These are phyloP conservation scores for Epinotia brunnichana DNA, from an alignment of 2,888 invertebrate species.

Conservation along the genomic window DNA sequence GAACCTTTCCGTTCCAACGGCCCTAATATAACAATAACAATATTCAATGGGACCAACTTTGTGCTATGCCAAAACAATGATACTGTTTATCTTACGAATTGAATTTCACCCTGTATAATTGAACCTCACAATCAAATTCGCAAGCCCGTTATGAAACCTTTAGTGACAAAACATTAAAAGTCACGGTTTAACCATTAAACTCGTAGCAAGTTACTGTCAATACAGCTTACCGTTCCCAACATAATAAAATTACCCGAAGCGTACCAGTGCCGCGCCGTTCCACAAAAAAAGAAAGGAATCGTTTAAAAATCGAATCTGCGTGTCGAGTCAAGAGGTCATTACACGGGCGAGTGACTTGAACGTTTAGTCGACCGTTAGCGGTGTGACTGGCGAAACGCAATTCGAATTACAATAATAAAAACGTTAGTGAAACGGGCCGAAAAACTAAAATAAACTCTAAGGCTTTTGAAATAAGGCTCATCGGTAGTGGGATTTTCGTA, in stretches of 20 bases:
- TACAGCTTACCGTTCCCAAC: slow-evolving; percentile 4
- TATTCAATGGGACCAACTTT: too few species aligned
- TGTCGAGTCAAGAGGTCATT: slow-evolving; percentile 41
- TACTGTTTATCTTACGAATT: too few species aligned
- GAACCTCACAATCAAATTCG: too few species aligned
- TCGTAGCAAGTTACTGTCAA: slow-evolving; percentile 5
- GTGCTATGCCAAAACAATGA: too few species aligned
- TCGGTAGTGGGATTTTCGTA: slow-evolving; percentile 3
- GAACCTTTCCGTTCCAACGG: too few species aligned
- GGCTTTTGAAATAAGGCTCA: background rate
- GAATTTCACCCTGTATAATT: too few species aligned
- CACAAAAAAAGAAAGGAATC: slow-evolving; percentile 24
- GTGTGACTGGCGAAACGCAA: slow-evolving; percentile 41
- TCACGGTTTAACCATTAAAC: background rate
- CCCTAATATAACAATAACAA: too few species aligned
- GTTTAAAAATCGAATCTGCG: slow-evolving; percentile 41
- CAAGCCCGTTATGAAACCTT: background rate
- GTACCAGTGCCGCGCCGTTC: background rate
- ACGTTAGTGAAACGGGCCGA: slow-evolving; percentile 35
- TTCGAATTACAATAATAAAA: slow-evolving; percentile 43
- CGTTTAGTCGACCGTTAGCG: slow-evolving; percentile 40
- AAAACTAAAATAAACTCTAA: slow-evolving; percentile 1
- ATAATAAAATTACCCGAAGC: slow-evolving; percentile 9
- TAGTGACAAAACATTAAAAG: background rate
- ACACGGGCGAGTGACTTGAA: slow-evolving; percentile 37